These are phyloP conservation scores for Erpobdella octoculata DNA, from an alignment of 2,888 invertebrate species.

Conservation along the genomic window DNA sequence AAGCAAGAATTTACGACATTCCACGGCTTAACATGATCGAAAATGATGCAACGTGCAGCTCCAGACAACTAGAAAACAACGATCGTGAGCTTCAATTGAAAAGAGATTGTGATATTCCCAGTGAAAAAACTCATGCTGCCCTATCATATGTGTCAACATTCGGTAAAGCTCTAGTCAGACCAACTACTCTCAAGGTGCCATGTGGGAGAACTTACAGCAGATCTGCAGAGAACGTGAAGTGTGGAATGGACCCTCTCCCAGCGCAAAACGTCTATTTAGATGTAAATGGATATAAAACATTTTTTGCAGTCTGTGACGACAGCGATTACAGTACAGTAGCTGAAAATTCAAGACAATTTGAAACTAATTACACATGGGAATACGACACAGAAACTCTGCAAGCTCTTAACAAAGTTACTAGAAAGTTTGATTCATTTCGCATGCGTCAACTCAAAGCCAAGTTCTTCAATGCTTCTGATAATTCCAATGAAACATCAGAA, in stretches of 20 bases:
- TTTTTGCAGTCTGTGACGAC: conserved; percentile 2
- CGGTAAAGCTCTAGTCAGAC: too few relatives aligned
- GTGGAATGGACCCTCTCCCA: background rate
- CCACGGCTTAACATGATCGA: too few relatives aligned
- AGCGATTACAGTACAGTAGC: background rate
- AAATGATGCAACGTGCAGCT: too few relatives aligned
- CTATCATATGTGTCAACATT: too few relatives aligned
- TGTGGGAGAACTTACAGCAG: background rate
- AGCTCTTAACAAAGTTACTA: conserved; percentile 16
- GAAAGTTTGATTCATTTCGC: conserved; percentile 26
- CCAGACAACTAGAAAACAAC: too few relatives aligned
- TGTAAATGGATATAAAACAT: conserved; percentile 17
- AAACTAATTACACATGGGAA: background rate
- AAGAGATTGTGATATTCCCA: too few relatives aligned
- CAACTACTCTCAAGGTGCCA: too few relatives aligned
- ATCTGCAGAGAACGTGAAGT: background rate
- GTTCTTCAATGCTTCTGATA: background rate
- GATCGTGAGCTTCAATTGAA: too few relatives aligned
- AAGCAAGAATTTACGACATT: too few relatives aligned
- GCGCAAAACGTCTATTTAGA: conserved; percentile 9
- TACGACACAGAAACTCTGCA: conserved; percentile 20
- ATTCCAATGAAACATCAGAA: background rate
- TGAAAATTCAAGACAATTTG: background rate
- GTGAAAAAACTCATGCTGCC: too few relatives aligned
- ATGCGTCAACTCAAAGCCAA: conserved; percentile 20